A percentile compares a stretch with the other conserved stretches of the same genome.
These are phyloP conservation scores for Patella caerulea DNA, from an alignment of 2,888 invertebrate genomes.

Conservation along the genomic window DNA sequence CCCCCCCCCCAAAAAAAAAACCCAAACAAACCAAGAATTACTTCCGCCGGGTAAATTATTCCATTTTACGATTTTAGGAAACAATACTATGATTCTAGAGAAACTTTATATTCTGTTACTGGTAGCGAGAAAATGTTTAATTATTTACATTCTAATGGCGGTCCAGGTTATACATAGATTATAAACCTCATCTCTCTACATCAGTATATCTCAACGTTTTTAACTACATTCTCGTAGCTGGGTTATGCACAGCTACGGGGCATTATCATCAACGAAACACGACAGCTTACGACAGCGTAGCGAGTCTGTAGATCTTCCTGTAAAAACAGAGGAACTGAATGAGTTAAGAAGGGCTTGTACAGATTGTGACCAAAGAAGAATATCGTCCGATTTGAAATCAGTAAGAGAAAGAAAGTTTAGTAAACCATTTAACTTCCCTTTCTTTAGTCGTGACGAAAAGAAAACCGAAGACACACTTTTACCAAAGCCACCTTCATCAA, in stretches of 20 bases:
- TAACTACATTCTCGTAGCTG: no score
- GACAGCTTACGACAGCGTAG: background rate
- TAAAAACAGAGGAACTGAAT: background rate
- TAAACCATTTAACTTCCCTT: conserved; percentile 25
- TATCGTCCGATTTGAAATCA: conserved; percentile 17
- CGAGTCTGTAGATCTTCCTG: conserved; percentile 19
- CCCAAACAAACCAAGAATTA: no score
- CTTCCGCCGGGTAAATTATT: no score
- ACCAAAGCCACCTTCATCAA: conserved; percentile 4
- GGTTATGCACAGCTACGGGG: background rate
- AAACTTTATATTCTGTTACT: background rate
- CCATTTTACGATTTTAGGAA: background rate
- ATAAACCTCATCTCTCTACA: no score
- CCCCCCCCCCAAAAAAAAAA: no score
- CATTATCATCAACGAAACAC: background rate
- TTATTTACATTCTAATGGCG: conserved; percentile 15
- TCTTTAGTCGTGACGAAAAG: conserved; percentile 12
- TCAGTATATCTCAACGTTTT: no score
- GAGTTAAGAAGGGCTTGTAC: conserved; percentile 27
- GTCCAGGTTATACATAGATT: conserved; percentile 4
- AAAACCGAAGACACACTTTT: background rate
- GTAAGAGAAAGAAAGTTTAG: conserved; percentile 34
- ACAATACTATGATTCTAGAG: background rate
- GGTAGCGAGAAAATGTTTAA: background rate
- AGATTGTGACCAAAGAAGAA: conserved; percentile 26